Conservation (phyloP, 2,113 vertebrate species). For the Xyrauchen texanus region DNA sequence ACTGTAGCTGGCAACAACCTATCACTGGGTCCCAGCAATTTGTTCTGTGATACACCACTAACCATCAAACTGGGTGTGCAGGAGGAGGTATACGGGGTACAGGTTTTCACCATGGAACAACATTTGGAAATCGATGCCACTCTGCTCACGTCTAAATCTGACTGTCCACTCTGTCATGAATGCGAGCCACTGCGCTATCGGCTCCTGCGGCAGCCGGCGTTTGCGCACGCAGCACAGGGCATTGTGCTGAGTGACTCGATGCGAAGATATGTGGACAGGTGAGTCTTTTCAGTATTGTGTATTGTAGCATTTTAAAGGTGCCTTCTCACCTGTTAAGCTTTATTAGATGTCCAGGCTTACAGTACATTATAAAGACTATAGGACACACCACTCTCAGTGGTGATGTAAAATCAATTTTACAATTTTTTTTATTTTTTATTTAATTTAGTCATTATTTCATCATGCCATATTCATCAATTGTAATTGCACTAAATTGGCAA, state of each 20-base stretch:
- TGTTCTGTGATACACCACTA: slow-evolving; percentile 92
- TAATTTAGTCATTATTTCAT: too few species aligned
- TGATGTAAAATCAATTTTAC: too few species aligned
- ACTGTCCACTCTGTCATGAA: slow-evolving; percentile 75
- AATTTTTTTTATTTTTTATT: too few species aligned
- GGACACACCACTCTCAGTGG: too few species aligned
- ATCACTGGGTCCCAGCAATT: slow-evolving; percentile 87
- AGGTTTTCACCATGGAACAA: slow-evolving; percentile 95
- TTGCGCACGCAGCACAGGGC: slow-evolving; percentile 73
- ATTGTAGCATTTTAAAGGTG: too few species aligned
- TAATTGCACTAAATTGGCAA: too few species aligned
- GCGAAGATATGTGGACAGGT: slow-evolving; percentile 88
- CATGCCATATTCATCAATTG: too few species aligned
- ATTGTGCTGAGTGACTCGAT: slow-evolving; percentile 78
- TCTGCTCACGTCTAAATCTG: slow-evolving; percentile 84
- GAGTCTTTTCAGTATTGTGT: slow-evolving; percentile 68
- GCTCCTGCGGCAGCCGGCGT: slow-evolving; percentile 84
- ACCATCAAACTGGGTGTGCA: slow-evolving; percentile 85
- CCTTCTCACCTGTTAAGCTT: too few species aligned
- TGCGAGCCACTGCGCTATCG: slow-evolving; percentile 87
- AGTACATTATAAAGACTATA: too few species aligned
- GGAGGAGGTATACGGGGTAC: slow-evolving; percentile 87
- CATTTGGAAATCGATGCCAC: slow-evolving; percentile 94
- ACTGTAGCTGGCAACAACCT: slow-evolving; percentile 85
- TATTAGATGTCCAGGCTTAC: too few species aligned